phyloP scores from a whole-genome alignment of 1,140 invertebrate genomes.

The Ctenoplectra terminalis region DNA sequence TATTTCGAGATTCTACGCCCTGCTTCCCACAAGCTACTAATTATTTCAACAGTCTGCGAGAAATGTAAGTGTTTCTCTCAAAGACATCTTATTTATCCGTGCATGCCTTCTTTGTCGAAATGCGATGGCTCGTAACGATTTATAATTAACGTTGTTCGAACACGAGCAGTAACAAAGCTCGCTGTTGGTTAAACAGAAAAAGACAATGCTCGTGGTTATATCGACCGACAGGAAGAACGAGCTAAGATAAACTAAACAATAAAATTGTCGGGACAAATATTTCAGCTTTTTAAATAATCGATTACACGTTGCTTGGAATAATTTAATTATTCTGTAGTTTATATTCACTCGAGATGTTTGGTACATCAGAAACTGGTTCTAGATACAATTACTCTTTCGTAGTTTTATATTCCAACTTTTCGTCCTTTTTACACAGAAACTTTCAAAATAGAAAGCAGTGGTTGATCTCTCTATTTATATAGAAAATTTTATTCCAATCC shows the following conservation, averaged over 20 bases:
- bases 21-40: background rate
- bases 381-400: too few species aligned
- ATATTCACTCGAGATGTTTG: background rate
- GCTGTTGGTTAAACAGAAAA: conserved; percentile 2
- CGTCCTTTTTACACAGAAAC: too few species aligned
- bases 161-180: background rate
- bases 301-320: too few species aligned
- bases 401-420: background rate
- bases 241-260: background rate
- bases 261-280: background rate
- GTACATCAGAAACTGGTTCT: too few species aligned
- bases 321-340: background rate
- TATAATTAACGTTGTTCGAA: conserved; percentile 16
- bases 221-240: background rate
- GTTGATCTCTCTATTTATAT: too few species aligned
- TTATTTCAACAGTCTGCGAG: background rate
- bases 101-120: background rate
- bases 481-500: too few species aligned
- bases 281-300: background rate
- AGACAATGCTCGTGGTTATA: background rate
- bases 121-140: background rate
- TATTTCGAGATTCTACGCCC: background rate
- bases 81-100: background rate
- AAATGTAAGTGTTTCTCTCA: background rate
- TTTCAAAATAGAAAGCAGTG: too few species aligned